Conservation (phyloP, 2,113 vertebrate genomes). For the Macrotus californicus region DNA sequence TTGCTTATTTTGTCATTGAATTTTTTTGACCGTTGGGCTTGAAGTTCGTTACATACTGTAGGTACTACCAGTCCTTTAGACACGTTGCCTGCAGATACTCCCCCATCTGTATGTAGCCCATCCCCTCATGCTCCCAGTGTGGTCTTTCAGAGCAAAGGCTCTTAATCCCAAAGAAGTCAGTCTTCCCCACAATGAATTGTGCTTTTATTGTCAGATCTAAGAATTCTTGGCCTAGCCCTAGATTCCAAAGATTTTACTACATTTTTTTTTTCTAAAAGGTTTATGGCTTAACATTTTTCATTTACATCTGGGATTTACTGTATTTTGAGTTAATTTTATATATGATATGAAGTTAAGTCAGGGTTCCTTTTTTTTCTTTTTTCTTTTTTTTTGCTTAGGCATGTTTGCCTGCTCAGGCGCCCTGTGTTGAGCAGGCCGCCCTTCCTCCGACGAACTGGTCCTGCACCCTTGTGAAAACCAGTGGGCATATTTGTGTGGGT, state of each 20-base stretch:
- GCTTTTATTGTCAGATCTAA: not conserved
- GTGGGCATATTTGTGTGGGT: not conserved
- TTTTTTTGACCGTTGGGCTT: not conserved
- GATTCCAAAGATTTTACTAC: not conserved
- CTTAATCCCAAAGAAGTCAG: not conserved
- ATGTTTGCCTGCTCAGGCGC: not conserved
- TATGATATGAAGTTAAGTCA: not conserved
- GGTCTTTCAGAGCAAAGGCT: not conserved
- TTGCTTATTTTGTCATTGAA: not conserved
- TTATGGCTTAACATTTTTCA: not conserved
- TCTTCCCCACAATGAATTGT: not conserved
- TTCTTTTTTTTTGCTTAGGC: not conserved
- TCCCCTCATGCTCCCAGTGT: not conserved
- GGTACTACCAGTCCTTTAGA: not conserved
- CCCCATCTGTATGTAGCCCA: not conserved
- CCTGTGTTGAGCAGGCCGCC: not conserved
- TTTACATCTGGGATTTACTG: not conserved
- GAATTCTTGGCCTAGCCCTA: not conserved
- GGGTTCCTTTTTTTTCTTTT: not conserved
- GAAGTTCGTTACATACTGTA: not conserved
- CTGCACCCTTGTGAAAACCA: not conserved
- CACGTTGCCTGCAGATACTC: not conserved
- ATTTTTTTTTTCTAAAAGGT: not conserved
- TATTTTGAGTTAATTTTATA: not conserved
- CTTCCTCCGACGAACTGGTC: not conserved